These are phyloP conservation scores for Ips typographus DNA, from an alignment of 1,140 invertebrate genomes.

Conservation along the genomic window DNA sequence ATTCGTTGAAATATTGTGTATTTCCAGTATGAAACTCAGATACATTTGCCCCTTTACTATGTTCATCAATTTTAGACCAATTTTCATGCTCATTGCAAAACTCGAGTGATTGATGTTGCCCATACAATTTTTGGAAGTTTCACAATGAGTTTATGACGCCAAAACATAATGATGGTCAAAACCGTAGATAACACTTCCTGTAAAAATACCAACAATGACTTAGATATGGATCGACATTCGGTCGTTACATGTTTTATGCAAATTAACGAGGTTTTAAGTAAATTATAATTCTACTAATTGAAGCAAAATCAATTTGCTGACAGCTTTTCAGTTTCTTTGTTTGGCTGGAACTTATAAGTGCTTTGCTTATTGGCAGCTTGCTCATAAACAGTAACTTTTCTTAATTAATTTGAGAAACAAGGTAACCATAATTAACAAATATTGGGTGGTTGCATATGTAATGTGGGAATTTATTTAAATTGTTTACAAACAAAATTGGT, in stretches of 20 bases:
- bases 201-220: not conserved
- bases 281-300: not conserved
- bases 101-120: constrained; percentile 18
- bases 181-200: constrained; percentile 9
- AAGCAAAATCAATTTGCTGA: too few relatives aligned
- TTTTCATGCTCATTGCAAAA: constrained; percentile 15
- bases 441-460: too few relatives aligned
- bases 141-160: constrained; percentile 1
- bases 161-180: not conserved
- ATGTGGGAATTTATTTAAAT: too few relatives aligned
- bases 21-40: not conserved
- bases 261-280: constrained; percentile 13
- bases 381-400: too few relatives aligned
- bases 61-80: constrained; percentile 15
- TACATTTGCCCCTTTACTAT: not conserved
- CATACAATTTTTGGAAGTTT: constrained; percentile 15
- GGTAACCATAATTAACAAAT: too few relatives aligned
- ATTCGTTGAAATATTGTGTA: not conserved
- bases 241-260: constrained; percentile 11
- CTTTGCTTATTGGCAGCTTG: too few relatives aligned
- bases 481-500: too few relatives aligned
- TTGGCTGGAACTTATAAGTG: too few relatives aligned
- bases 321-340: too few relatives aligned
- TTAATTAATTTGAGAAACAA: too few relatives aligned
- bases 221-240: constrained; percentile 4